phyloP scores from a whole-genome alignment of 2,797 vertebrate genomes.

The Capromys pilorides region DNA sequence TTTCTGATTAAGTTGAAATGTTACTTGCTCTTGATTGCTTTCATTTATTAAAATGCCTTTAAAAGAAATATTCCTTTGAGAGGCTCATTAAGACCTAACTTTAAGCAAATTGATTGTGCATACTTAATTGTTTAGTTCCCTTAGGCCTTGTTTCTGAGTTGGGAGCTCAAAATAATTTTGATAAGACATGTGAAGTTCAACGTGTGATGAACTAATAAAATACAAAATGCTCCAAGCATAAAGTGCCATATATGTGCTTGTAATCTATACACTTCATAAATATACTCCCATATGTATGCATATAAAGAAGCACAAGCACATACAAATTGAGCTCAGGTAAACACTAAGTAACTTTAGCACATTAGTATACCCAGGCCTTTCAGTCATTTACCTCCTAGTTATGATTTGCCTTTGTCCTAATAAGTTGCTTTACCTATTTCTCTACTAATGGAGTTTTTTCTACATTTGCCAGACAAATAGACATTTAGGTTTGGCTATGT shows the following conservation, averaged over 20 bases:
- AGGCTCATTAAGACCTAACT: slow-evolving; percentile 70
- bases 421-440: neutral
- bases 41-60: slow-evolving; percentile 68
- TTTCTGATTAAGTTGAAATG: slow-evolving; percentile 73
- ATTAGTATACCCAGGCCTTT: neutral
- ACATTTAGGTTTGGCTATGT: too few species aligned
- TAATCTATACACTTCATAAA: neutral
- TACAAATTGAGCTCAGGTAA: neutral
- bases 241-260: neutral
- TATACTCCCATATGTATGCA: accelerated
- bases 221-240: neutral
- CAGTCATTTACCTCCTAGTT: neutral
- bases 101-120: slow-evolving; percentile 70
- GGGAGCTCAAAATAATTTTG: slow-evolving; percentile 59
- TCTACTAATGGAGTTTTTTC: neutral
- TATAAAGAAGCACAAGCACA: neutral
- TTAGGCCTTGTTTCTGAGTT: neutral
- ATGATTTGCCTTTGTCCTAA: neutral
- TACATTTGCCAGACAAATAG: neutral
- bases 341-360: accelerated
- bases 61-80: slow-evolving; percentile 70
- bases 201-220: neutral
- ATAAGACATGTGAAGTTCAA: slow-evolving; percentile 42
- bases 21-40: slow-evolving; percentile 71
- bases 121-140: slow-evolving; percentile 66